Percentiles rank a stretch among this genome's conserved stretches.
These are phyloP conservation scores for Paracentrotus lividus DNA, from an alignment of 53 echinoderm and acorn worm species.

Conservation along the genomic window DNA sequence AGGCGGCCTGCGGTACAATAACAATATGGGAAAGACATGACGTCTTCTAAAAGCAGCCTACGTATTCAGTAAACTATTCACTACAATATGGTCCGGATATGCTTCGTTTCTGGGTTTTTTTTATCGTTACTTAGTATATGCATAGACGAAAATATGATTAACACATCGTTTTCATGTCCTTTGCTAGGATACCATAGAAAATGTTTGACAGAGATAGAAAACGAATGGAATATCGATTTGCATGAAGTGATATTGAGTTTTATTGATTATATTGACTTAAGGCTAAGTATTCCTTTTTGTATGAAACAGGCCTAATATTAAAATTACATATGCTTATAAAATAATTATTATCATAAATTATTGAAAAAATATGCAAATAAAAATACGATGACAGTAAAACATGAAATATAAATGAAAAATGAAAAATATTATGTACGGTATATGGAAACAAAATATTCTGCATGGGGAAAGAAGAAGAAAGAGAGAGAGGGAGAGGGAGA, in stretches of 20 bases:
- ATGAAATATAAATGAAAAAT: background rate
- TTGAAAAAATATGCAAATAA: background rate
- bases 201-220: background rate
- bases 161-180: background rate
- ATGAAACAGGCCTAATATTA: no score
- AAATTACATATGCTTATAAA: no score
- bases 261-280: no score
- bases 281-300: no score
- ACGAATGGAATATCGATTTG: background rate
- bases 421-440: background rate
- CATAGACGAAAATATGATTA: background rate
- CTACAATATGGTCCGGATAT: background rate
- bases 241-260: background rate
- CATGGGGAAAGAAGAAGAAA: background rate
- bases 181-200: background rate
- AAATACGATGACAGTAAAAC: background rate
- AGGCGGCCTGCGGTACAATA: constrained; percentile 7
- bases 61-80: background rate
- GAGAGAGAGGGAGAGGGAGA: background rate
- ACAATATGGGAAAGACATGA: constrained; percentile 11
- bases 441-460: background rate
- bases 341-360: no score
- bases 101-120: background rate
- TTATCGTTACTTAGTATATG: constrained; percentile 1
- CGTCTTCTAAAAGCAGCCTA: background rate